phyloP scores from a whole-genome alignment of 1,140 invertebrate species.

The Drosophila pectinifera region DNA sequence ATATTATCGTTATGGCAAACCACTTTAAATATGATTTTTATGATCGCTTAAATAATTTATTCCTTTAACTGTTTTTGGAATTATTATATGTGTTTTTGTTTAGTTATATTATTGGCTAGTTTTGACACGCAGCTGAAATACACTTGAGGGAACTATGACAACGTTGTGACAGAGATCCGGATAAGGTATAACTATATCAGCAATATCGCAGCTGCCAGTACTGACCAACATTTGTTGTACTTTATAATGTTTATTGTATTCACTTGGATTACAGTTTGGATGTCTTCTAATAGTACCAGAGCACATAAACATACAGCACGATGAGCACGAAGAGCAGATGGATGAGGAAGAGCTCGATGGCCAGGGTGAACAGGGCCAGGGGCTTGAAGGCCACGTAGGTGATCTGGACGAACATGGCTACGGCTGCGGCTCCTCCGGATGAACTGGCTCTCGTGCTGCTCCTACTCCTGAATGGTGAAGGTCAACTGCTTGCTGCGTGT shows the following conservation, averaged over 20 bases:
- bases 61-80: background rate
- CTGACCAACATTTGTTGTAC: background rate
- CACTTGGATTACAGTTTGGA: background rate
- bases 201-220: background rate
- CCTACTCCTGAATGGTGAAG: conserved; percentile 90
- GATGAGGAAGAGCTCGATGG: conserved; percentile 78
- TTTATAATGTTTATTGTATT: background rate
- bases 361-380: conserved; percentile 67
- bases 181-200: background rate
- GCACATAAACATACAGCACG: conserved; percentile 73
- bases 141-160: no score
- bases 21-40: background rate
- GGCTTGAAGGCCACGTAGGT: conserved; percentile 66
- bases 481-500: conserved; percentile 97
- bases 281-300: conserved; percentile 62
- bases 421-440: background rate
- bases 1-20: background rate
- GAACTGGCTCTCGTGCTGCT: background rate
- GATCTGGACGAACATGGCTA: conserved; percentile 70
- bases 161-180: no score
- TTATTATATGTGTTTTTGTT: background rate
- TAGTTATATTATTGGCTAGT: background rate
- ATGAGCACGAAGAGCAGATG: conserved; percentile 77
- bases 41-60: background rate
- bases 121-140: background rate